Evolutionary conservation across 2,113 vertebrate species (phyloP).

Genomic region (Acanthisitta chloris): DNA sequence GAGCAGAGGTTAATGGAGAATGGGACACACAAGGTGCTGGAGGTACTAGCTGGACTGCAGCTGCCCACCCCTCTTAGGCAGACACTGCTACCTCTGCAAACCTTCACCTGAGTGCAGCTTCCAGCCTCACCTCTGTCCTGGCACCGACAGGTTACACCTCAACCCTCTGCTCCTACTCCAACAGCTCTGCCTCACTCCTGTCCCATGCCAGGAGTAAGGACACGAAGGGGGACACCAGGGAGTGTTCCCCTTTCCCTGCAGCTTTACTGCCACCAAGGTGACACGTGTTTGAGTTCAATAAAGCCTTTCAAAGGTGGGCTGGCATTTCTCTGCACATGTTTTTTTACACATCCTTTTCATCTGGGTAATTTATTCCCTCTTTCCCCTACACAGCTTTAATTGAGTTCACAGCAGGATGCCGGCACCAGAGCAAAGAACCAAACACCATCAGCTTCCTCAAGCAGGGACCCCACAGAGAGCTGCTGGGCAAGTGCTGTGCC

Average conservation of each 20-base stretch:
- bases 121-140: not conserved
- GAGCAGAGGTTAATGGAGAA: not conserved
- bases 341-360: slow-evolving; percentile 18
- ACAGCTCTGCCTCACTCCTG: not conserved
- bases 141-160: not conserved
- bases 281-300: not conserved
- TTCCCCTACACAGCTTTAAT: slow-evolving; percentile 22
- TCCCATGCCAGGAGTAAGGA: not conserved
- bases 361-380: slow-evolving; percentile 27
- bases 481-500: not conserved
- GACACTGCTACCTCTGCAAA: not conserved
- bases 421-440: not conserved
- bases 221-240: not conserved
- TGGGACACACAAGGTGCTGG: not conserved
- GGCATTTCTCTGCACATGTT: not conserved
- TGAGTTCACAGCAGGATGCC: slow-evolving; percentile 31
- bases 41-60: not conserved
- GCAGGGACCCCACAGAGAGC: not conserved
- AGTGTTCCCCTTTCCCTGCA: not conserved
- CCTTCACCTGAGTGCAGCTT: not conserved
- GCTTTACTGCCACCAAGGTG: not conserved
- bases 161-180: not conserved
- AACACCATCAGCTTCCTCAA: not conserved
- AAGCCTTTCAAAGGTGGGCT: slow-evolving; percentile 22
- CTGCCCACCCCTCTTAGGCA: not conserved